Percentiles rank a stretch among this genome's conserved stretches.
Conservation (phyloP, 2,888 invertebrate genomes). For the Sepiola atlantica region DNA sequence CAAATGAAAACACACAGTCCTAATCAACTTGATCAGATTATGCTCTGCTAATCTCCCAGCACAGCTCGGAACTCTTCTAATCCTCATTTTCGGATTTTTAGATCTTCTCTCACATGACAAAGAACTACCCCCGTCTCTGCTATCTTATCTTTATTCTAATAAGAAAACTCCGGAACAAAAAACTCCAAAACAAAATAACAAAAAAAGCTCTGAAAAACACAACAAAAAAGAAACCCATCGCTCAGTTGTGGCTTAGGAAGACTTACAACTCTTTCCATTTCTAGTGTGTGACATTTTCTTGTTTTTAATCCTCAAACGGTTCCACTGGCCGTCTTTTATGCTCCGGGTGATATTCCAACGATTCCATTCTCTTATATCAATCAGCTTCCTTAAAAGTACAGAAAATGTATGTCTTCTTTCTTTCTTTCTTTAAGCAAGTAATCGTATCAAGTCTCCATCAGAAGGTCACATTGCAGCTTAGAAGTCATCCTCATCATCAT, state of each 20-base stretch:
- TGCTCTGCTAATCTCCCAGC: not conserved
- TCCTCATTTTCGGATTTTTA: not conserved
- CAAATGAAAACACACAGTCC: not conserved
- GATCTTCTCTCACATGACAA: not conserved
- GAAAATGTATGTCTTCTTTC: not conserved
- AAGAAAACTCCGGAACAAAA: no score
- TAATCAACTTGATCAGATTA: not conserved
- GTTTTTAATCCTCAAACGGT: conserved; percentile 32
- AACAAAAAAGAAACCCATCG: not conserved
- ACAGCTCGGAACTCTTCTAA: not conserved
- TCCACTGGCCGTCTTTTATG: conserved; percentile 6
- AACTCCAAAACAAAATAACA: no score
- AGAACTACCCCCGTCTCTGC: not conserved
- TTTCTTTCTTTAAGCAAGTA: not conserved
- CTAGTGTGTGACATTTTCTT: not conserved
- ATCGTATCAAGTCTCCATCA: not conserved
- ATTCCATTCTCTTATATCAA: not conserved
- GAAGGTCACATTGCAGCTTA: not conserved
- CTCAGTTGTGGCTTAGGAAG: not conserved
- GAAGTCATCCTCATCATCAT: no score
- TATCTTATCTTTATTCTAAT: not conserved
- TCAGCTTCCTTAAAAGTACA: not conserved
- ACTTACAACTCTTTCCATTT: not conserved
- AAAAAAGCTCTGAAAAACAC: not conserved
- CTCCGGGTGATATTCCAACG: not conserved